phyloP scores from a whole-genome alignment of 1,140 invertebrate species.

The Papilio polyxenes region DNA sequence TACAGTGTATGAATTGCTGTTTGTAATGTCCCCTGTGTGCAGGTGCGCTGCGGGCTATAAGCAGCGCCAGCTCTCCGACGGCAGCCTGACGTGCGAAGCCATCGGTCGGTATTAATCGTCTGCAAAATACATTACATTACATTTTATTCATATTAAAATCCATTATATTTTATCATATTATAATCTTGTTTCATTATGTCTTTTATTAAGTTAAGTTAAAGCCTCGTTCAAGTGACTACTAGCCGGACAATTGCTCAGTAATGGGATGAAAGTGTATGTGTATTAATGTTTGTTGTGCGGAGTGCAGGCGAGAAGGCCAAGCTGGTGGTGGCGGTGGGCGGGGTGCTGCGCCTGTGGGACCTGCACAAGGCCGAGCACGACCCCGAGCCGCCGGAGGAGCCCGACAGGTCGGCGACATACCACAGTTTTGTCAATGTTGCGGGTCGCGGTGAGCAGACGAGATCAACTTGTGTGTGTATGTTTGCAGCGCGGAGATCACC shows the following conservation, averaged over 20 bases:
- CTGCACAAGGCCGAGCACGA: conserved; percentile 57
- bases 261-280: not conserved
- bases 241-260: not conserved
- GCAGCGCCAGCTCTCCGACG: conserved; percentile 72
- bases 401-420: conserved; percentile 31
- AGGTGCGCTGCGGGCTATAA: conserved; percentile 85
- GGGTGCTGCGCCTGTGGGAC: conserved; percentile 57
- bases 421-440: not conserved
- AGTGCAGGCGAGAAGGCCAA: conserved; percentile 49
- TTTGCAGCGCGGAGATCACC: conserved; percentile 52
- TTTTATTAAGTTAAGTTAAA: too few relatives aligned
- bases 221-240: too few relatives aligned
- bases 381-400: conserved; percentile 34
- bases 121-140: too few relatives aligned
- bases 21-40: conserved; percentile 29
- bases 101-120: conserved; percentile 59
- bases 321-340: conserved; percentile 53
- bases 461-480: not conserved
- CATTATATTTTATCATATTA: too few relatives aligned
- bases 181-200: too few relatives aligned
- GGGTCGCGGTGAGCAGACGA: too few relatives aligned
- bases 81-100: conserved; percentile 80
- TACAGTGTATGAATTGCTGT: not conserved
- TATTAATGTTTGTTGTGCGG: not conserved
- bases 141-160: too few relatives aligned